Evolutionary conservation across 2,797 vertebrate species (phyloP).

Genomic region (Epinephelus malabaricus): DNA sequence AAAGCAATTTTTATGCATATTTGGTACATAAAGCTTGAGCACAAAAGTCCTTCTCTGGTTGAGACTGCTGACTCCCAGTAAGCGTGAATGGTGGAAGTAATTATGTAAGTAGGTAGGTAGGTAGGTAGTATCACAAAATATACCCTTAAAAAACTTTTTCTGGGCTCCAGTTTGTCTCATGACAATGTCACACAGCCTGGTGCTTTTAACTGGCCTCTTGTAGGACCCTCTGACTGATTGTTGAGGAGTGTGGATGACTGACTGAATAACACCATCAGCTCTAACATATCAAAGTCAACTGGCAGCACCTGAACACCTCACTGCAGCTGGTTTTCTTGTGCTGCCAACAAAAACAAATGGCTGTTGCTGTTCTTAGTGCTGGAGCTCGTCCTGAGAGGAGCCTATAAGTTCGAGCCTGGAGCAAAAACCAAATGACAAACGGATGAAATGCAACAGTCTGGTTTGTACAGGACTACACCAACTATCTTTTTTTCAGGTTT

Average conservation of each 20-base stretch:
- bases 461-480: background rate
- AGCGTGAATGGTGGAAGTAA: too few species aligned
- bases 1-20: too few species aligned
- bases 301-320: constrained; percentile 9
- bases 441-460: background rate
- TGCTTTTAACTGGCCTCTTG: background rate
- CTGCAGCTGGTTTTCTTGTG: too few species aligned
- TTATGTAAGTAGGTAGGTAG: too few species aligned
- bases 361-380: background rate
- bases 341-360: background rate
- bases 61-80: too few species aligned
- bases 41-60: too few species aligned
- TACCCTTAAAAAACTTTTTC: background rate
- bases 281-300: too few species aligned
- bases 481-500: background rate
- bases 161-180: background rate
- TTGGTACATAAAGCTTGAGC: too few species aligned
- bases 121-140: too few species aligned
- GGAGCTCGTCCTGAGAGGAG: too few species aligned
- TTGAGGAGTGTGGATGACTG: too few species aligned
- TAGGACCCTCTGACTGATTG: background rate
- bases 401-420: background rate
- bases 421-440: background rate
- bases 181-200: background rate
- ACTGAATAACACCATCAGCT: too few species aligned